Evolutionary conservation across 2,113 vertebrate genomes (phyloP).

Genomic region (Xerus inauris): DNA sequence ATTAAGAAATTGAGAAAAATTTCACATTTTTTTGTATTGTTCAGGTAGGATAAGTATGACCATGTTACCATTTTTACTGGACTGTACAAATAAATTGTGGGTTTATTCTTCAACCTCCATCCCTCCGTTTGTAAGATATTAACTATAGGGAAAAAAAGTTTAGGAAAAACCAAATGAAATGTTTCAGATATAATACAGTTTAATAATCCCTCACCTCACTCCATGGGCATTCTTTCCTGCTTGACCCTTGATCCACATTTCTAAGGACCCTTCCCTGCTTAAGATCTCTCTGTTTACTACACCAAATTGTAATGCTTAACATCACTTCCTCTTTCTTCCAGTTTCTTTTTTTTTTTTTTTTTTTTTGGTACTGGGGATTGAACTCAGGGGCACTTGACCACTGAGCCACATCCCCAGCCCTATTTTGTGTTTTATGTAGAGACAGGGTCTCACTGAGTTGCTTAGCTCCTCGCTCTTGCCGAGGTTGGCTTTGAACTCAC

Average conservation of each 20-base stretch:
- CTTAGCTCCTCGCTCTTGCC: no score
- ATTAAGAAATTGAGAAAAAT: conserved; percentile 18
- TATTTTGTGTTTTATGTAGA: no score
- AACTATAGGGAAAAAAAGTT: conserved; percentile 24
- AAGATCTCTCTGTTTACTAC: conserved; percentile 59
- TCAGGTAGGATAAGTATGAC: not conserved
- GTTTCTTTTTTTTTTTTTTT: no score
- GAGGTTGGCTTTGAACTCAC: no score
- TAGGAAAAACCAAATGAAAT: conserved; percentile 23
- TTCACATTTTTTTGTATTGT: not conserved
- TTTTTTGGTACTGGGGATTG: no score
- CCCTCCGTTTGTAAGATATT: not conserved
- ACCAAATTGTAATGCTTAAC: conserved; percentile 72
- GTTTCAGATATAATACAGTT: not conserved
- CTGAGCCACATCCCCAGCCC: no score
- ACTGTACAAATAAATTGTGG: not conserved
- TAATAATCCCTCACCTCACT: not conserved
- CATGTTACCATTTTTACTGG: not conserved
- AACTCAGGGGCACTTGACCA: no score
- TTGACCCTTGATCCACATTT: not conserved
- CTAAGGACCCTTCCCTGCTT: not conserved
- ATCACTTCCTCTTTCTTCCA: conserved; percentile 84
- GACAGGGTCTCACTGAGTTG: no score
- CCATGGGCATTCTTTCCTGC: not conserved
- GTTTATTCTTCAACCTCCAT: not conserved